These are phyloP conservation scores for Lasioglossum villosulum DNA, from an alignment of 2,888 invertebrate genomes.

Conservation along the genomic window DNA sequence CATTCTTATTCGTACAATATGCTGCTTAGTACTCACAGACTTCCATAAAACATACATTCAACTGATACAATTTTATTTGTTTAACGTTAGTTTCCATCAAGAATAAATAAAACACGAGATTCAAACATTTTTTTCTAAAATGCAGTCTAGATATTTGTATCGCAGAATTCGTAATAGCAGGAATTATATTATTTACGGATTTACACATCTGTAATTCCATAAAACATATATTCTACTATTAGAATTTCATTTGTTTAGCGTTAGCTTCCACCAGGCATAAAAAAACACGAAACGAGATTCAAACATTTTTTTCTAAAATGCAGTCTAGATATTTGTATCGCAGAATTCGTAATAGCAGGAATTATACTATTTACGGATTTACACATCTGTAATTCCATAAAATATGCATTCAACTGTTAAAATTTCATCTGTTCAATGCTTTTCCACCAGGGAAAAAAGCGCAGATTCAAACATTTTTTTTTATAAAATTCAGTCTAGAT, in stretches of 20 bases:
- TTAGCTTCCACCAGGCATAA: background rate
- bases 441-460: background rate
- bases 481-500: too few relatives aligned
- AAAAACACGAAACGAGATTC: background rate
- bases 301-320: too few relatives aligned
- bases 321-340: too few relatives aligned
- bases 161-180: too few relatives aligned
- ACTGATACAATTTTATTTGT: background rate
- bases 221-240: background rate
- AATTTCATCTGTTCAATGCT: background rate
- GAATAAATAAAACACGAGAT: background rate
- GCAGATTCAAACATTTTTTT: background rate
- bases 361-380: too few relatives aligned
- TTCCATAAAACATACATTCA: background rate
- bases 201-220: background rate
- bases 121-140: background rate
- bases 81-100: background rate
- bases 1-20: background rate
- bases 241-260: background rate
- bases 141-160: too few relatives aligned
- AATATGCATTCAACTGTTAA: background rate
- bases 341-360: too few relatives aligned
- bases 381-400: background rate
- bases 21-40: background rate
- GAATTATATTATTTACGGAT: too few relatives aligned